Conservation (phyloP, 2,113 vertebrate genomes). For the Athene noctua region DNA sequence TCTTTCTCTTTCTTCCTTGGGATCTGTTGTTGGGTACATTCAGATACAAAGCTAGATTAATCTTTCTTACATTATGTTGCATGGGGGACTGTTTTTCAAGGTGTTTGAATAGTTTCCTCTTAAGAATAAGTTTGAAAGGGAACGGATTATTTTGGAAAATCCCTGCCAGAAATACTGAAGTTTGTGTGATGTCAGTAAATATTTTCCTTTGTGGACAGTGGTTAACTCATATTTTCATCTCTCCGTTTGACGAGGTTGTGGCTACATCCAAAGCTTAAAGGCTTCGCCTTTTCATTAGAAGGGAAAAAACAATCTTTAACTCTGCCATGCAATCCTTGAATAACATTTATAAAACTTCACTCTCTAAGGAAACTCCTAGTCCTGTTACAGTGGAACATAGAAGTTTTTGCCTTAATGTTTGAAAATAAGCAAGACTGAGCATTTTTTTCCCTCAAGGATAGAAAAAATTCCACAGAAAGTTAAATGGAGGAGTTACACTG, state of each 20-base stretch:
- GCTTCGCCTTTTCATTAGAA: background rate
- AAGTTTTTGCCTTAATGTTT: background rate
- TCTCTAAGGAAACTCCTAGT: background rate
- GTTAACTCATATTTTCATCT: background rate
- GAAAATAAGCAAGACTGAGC: background rate
- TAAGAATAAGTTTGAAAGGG: background rate
- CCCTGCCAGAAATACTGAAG: background rate
- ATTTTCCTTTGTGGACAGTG: background rate
- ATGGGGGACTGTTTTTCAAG: background rate
- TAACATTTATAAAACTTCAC: background rate
- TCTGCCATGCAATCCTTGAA: background rate
- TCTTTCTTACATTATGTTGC: background rate
- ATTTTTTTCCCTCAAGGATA: background rate
- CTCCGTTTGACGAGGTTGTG: background rate
- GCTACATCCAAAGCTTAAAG: background rate
- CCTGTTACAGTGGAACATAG: background rate
- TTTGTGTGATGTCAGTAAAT: background rate
- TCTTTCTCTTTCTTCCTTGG: background rate
- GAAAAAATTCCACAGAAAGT: background rate
- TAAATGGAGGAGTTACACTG: background rate
- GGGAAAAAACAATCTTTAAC: background rate
- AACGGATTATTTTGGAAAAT: background rate
- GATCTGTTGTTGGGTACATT: background rate
- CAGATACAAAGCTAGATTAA: background rate
- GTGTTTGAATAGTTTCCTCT: background rate